A percentile compares a stretch with the other conserved stretches of the same genome.
phyloP scores from a whole-genome alignment of 2,888 invertebrate genomes.

The Hypercompe scribonia region DNA sequence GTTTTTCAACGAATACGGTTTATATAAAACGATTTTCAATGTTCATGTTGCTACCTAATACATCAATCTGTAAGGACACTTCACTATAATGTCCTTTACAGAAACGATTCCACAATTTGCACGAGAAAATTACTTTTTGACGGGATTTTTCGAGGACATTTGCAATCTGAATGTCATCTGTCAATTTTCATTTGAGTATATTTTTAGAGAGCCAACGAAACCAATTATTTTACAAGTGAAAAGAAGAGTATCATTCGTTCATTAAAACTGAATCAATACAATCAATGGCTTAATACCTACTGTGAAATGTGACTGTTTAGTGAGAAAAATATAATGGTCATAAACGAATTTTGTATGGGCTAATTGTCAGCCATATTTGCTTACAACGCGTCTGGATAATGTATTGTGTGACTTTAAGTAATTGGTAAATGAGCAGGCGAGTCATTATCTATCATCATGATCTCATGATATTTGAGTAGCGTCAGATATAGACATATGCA shows the following conservation, averaged over 20 bases:
- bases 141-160: constrained; percentile 34
- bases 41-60: constrained; percentile 69
- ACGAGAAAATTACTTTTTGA: constrained; percentile 38
- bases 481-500: background rate
- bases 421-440: too few species aligned
- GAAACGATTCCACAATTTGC: constrained; percentile 46
- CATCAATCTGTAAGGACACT: constrained; percentile 54
- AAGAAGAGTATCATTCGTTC: background rate
- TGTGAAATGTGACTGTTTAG: background rate
- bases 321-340: background rate
- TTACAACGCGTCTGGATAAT: background rate
- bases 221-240: background rate
- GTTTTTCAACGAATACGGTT: constrained; percentile 70
- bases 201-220: constrained; percentile 1
- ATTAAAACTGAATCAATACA: background rate
- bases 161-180: constrained; percentile 40
- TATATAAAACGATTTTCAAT: constrained; percentile 74
- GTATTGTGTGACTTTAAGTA: too few species aligned
- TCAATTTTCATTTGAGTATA: background rate
- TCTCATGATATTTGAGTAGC: too few species aligned
- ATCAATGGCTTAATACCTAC: background rate
- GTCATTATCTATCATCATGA: too few species aligned
- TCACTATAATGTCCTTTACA: constrained; percentile 47
- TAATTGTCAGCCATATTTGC: background rate
- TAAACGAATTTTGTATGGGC: background rate